Evolutionary conservation across 2,888 invertebrate genomes (phyloP), one percentile per base, ranked within the genome.

Genomic region (Dendrolimus pini): DNA sequence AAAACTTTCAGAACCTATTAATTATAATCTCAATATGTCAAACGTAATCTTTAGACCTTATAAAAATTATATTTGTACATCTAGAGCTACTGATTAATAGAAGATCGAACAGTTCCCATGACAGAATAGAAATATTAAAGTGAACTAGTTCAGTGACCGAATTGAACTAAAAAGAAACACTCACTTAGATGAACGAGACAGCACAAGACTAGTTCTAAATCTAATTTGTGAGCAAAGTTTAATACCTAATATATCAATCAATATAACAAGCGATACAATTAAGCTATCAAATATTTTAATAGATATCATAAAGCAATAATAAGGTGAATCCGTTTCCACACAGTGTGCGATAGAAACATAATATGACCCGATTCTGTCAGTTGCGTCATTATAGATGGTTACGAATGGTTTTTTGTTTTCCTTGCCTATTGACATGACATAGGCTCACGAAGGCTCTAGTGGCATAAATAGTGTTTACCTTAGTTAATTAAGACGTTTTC

Each of bases 351-450:
- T 63, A 55, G 58, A 47, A 62, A 62, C 56, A 53, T 55, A 42
- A 52, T 41, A 55, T 67, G 70, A 65, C 73, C 74, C 53, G 65
- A 63, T 70, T 71, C 65, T 68, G 71, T 73, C 74, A 73, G 55
- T 73, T 74, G 67, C 72, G 63, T 65, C 70, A 74, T n/a, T 47
- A 54, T 18, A 42, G 41, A 55, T 55, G 41, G 14, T n/a, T 55
- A 14, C 13, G 52, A 13, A 52, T 30, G 10, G 18, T 47, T 56
- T 58, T 52, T 54, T 52, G 56, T 52, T 55, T 54, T 47, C 47
- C 9, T 12, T 47, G 47, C 47, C 12, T 47, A 47, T 12, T 47
- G 47, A 47, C 47, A 10, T 47, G 47, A 47, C 12, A 47, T 47
- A 47, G 47, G 9, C 47, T 47, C 2, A 9, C 6, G 47, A 12